Conservation (phyloP, 2,113 vertebrate genomes). For the Myrmecophaga tridactyla region DNA sequence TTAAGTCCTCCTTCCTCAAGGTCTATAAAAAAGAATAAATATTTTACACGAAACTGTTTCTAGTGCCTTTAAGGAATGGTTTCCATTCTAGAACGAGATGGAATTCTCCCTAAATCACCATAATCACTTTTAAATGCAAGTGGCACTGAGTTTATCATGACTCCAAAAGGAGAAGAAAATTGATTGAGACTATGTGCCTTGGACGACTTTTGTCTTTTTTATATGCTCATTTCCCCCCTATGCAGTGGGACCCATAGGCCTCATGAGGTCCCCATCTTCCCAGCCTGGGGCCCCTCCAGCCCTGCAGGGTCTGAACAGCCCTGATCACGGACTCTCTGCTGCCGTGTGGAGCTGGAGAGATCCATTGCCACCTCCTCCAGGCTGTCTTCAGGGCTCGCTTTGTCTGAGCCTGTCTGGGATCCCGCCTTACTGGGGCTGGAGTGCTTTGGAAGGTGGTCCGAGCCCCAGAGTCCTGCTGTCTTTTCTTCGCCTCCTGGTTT, state of each 20-base stretch:
- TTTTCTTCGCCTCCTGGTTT: conserved; percentile 85
- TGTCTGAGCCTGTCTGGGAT: conserved; percentile 63
- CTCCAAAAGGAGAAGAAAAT: neutral
- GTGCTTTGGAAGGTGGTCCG: conserved; percentile 77
- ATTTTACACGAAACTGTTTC: neutral
- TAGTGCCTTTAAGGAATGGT: neutral
- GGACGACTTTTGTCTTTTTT: neutral
- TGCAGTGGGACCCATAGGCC: conserved; percentile 79
- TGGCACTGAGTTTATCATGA: neutral
- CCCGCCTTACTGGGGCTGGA: conserved; percentile 69
- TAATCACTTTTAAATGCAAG: neutral
- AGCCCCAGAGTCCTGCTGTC: conserved; percentile 76
- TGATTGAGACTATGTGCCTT: neutral
- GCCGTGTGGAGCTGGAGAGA: conserved; percentile 93
- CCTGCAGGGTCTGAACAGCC: accelerated
- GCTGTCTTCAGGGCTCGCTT: conserved; percentile 68
- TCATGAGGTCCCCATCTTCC: conserved; percentile 50
- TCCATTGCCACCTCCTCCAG: conserved; percentile 89
- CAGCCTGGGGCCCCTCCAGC: neutral
- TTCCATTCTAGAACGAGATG: conserved; percentile 13
- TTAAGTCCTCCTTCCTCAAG: neutral
- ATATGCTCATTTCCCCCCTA: neutral
- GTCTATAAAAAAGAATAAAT: neutral
- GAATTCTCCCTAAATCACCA: neutral
- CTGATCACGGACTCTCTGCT: conserved; percentile 63